Percentiles rank a stretch among this genome's conserved stretches.
Conservation (phyloP, 2,113 vertebrate species). For the Forbesichthys agassizii region DNA sequence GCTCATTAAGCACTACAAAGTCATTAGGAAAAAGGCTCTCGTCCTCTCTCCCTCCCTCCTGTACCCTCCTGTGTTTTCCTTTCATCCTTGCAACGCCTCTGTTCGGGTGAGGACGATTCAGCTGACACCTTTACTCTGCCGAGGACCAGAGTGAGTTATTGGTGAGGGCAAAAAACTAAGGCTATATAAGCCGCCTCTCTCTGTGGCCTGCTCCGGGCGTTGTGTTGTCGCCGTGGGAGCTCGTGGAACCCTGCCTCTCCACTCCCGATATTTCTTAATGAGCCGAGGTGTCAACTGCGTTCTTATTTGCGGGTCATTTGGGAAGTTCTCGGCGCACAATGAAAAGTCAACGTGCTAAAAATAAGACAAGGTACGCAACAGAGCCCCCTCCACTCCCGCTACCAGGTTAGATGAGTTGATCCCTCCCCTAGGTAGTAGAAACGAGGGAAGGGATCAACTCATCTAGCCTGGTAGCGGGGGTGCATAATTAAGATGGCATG, state of each 20-base stretch:
- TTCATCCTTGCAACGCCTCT: constrained; percentile 58
- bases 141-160: constrained; percentile 70
- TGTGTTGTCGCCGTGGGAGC: constrained; percentile 60
- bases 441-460: too few relatives aligned
- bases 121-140: constrained; percentile 70
- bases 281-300: constrained; percentile 75
- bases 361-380: constrained; percentile 60
- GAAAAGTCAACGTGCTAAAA: constrained; percentile 72
- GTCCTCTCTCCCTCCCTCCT: constrained; percentile 56
- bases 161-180: constrained; percentile 50
- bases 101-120: constrained; percentile 40
- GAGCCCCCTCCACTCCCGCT: not conserved
- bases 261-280: constrained; percentile 73
- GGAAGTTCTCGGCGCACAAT: constrained; percentile 54
- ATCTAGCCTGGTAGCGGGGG: not conserved
- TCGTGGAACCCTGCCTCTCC: constrained; percentile 59
- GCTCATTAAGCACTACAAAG: constrained; percentile 68
- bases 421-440: not conserved
- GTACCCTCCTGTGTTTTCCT: constrained; percentile 61
- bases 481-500: constrained; percentile 68
- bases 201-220: constrained; percentile 40
- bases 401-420: not conserved
- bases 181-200: constrained; percentile 59
- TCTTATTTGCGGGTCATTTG: constrained; percentile 65
- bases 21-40: constrained; percentile 68